phyloP scores from a whole-genome alignment of 2,797 vertebrate species.

The Chelonia mydas region DNA sequence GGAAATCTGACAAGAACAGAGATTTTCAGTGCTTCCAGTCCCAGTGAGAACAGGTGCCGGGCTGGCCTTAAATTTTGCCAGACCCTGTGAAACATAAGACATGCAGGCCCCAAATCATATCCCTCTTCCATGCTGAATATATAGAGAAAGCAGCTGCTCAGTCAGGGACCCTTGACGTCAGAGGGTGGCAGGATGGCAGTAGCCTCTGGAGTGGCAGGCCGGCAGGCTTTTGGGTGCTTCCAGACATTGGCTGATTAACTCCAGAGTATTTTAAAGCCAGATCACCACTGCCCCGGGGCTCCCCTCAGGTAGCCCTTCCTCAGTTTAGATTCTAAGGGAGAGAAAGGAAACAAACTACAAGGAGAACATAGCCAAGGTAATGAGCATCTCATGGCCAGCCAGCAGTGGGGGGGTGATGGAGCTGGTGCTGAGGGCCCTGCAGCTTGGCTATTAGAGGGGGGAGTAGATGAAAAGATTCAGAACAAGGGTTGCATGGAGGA shows the following conservation, averaged over 20 bases:
- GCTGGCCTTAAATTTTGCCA: not conserved
- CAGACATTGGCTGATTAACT: not conserved
- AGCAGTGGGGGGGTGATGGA: not conserved
- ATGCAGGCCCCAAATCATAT: not conserved
- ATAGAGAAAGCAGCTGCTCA: too few species aligned
- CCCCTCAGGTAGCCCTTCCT: not conserved
- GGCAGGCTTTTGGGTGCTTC: not conserved
- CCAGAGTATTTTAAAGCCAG: not conserved
- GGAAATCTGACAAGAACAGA: not conserved
- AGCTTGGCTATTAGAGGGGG: not conserved
- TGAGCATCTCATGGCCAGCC: not conserved
- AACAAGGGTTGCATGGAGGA: accelerated
- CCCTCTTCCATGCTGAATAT: not conserved
- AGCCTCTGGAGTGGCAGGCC: not conserved
- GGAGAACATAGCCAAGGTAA: not conserved
- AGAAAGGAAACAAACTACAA: not conserved
- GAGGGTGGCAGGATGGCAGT: not conserved
- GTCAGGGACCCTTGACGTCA: not conserved
- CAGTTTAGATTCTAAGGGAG: not conserved
- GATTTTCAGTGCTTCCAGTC: not conserved
- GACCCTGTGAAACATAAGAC: not conserved
- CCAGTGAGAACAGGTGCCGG: not conserved
- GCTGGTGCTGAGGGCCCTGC: not conserved
- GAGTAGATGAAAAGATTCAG: accelerated
- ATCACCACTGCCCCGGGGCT: not conserved